These are phyloP conservation scores for Nasonia giraulti DNA, from an alignment of 1,140 invertebrate species.

Conservation along the genomic window DNA sequence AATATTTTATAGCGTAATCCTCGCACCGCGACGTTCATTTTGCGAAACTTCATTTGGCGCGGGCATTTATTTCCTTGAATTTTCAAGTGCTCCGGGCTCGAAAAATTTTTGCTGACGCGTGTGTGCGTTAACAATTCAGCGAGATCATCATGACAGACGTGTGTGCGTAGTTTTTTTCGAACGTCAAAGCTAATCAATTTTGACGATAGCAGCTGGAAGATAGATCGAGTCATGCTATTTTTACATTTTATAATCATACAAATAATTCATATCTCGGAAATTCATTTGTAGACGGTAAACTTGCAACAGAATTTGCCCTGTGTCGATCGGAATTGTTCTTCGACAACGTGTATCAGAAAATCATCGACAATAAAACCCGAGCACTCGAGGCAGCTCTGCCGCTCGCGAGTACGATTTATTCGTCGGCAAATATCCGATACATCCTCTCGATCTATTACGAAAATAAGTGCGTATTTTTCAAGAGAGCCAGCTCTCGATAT, in stretches of 20 bases:
- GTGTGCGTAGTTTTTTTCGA: too few relatives aligned
- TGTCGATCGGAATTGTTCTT: neutral
- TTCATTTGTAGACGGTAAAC: neutral
- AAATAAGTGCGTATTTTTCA: neutral
- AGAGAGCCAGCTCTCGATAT: neutral
- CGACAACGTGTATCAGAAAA: neutral
- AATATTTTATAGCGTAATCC: conserved; percentile 37
- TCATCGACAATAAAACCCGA: neutral
- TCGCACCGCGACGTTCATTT: neutral
- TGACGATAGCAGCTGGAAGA: too few relatives aligned
- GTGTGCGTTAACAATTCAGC: neutral
- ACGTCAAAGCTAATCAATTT: too few relatives aligned
- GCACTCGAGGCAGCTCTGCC: neutral
- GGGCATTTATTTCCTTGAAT: neutral
- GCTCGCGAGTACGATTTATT: neutral
- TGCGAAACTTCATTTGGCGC: neutral
- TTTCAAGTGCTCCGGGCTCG: neutral
- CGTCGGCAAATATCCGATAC: neutral
- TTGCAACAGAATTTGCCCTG: neutral
- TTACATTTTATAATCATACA: too few relatives aligned
- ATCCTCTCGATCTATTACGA: neutral
- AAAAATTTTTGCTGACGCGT: neutral
- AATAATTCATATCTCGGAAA: neutral
- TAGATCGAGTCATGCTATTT: too few relatives aligned
- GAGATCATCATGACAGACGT: neutral